phyloP scores from a whole-genome alignment of 1,140 invertebrate genomes.

The Dendrolimus punctatus region DNA sequence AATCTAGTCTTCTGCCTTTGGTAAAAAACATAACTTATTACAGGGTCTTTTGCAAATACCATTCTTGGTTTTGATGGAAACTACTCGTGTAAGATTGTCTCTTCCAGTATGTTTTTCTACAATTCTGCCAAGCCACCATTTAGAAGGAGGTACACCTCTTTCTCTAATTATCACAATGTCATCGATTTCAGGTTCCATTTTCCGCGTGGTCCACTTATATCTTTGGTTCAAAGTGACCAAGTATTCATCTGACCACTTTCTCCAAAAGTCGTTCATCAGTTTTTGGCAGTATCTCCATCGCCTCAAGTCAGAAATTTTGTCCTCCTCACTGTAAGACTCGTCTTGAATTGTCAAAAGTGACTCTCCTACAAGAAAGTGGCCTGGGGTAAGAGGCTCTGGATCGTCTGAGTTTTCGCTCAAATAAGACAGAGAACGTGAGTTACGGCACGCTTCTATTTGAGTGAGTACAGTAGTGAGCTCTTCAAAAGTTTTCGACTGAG shows the following conservation, averaged over 20 bases:
- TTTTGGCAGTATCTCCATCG: slow-evolving; percentile 5
- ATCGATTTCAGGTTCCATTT: not conserved
- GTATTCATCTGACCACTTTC: slow-evolving; percentile 7
- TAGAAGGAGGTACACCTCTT: too few species aligned
- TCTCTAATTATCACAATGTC: slow-evolving; percentile 1
- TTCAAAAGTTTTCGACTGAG: slow-evolving; percentile 3
- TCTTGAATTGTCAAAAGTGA: too few species aligned
- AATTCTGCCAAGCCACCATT: too few species aligned
- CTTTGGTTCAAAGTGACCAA: slow-evolving; percentile 1
- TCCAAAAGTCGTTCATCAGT: slow-evolving; percentile 6
- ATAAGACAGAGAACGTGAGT: slow-evolving; percentile 10
- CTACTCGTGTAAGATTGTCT: too few species aligned
- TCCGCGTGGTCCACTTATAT: not conserved
- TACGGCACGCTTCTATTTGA: slow-evolving; percentile 13
- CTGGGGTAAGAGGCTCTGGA: too few species aligned
- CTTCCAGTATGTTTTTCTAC: too few species aligned
- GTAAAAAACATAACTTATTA: too few species aligned
- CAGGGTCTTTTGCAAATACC: too few species aligned
- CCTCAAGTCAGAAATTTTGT: not conserved
- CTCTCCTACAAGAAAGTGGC: too few species aligned
- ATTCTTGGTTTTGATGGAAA: too few species aligned
- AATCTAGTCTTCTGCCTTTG: too few species aligned
- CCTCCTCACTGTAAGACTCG: not conserved
- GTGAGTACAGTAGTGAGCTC: slow-evolving; percentile 8
- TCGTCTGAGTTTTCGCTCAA: too few species aligned